Percentiles rank a stretch among this genome's conserved stretches.
phyloP scores from a whole-genome alignment of 2,797 vertebrate species.

The Danio kyathit region DNA sequence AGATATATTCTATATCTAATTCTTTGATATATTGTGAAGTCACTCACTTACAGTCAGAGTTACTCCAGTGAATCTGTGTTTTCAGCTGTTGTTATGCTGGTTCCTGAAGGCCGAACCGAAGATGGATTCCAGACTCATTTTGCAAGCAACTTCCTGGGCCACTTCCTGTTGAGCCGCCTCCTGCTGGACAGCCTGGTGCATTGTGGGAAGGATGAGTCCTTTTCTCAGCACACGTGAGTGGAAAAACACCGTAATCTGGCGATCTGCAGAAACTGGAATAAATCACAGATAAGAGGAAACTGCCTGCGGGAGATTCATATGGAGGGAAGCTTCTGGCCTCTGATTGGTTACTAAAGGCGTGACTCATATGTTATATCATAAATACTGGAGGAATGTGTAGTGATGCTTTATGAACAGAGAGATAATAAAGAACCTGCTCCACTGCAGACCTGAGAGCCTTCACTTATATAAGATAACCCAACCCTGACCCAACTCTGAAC shows the following conservation, averaged over 20 bases:
- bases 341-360: neutral
- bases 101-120: slow-evolving; percentile 80
- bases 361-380: neutral
- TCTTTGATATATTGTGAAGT: too few relatives aligned
- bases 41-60: too few relatives aligned
- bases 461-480: too few relatives aligned
- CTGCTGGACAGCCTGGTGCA: slow-evolving; percentile 84
- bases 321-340: too few relatives aligned
- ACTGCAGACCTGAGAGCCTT: too few relatives aligned
- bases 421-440: too few relatives aligned
- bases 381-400: too few relatives aligned
- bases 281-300: slow-evolving; percentile 17
- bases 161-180: slow-evolving; percentile 89
- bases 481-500: too few relatives aligned
- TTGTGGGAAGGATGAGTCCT: slow-evolving; percentile 79
- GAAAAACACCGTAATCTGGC: slow-evolving; percentile 1
- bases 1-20: neutral
- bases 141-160: slow-evolving; percentile 89
- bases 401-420: too few relatives aligned
- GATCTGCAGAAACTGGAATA: slow-evolving; percentile 7
- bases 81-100: slow-evolving; percentile 90
- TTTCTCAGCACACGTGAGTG: slow-evolving; percentile 82
- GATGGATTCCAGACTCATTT: slow-evolving; percentile 91
- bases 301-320: neutral
- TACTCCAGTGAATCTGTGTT: neutral